Percentiles rank a stretch among this genome's conserved stretches.
These are phyloP conservation scores for Spodoptera littoralis DNA, from an alignment of 2,888 invertebrate species.

Conservation along the genomic window DNA sequence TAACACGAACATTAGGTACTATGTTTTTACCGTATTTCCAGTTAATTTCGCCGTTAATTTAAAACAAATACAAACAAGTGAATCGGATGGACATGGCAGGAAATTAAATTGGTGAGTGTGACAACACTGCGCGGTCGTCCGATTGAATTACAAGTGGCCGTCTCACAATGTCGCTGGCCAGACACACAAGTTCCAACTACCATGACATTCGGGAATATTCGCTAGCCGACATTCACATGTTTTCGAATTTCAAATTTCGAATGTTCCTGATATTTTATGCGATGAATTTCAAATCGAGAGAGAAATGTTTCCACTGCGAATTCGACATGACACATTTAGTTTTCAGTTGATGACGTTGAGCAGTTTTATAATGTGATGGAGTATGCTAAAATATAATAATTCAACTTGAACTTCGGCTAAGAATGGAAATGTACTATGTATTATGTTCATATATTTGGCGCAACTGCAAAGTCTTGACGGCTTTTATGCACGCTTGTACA, in stretches of 20 bases:
- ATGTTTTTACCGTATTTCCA: too few species aligned
- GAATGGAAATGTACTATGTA: not conserved
- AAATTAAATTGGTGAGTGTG: conserved; percentile 62
- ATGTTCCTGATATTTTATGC: conserved; percentile 33
- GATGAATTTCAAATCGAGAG: conserved; percentile 36
- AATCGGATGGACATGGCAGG: conserved; percentile 47
- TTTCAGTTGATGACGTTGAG: conserved; percentile 16
- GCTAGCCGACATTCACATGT: conserved; percentile 25
- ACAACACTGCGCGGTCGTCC: conserved; percentile 32
- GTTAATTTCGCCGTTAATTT: too few species aligned
- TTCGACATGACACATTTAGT: conserved; percentile 36
- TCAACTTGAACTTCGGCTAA: conserved; percentile 3
- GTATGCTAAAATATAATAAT: not conserved
- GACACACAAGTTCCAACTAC: conserved; percentile 2
- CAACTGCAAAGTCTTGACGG: conserved; percentile 4
- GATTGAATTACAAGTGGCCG: conserved; percentile 46
- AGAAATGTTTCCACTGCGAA: conserved; percentile 31
- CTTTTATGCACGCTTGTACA: conserved; percentile 32
- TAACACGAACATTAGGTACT: too few species aligned
- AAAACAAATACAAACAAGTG: conserved; percentile 1
- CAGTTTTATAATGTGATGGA: conserved; percentile 7
- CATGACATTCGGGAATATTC: conserved; percentile 15
- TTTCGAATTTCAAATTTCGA: conserved; percentile 22
- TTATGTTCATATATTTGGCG: too few species aligned
- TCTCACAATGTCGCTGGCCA: conserved; percentile 9